Conservation (phyloP, 2,888 invertebrate genomes). For the Aethes cnicana region DNA sequence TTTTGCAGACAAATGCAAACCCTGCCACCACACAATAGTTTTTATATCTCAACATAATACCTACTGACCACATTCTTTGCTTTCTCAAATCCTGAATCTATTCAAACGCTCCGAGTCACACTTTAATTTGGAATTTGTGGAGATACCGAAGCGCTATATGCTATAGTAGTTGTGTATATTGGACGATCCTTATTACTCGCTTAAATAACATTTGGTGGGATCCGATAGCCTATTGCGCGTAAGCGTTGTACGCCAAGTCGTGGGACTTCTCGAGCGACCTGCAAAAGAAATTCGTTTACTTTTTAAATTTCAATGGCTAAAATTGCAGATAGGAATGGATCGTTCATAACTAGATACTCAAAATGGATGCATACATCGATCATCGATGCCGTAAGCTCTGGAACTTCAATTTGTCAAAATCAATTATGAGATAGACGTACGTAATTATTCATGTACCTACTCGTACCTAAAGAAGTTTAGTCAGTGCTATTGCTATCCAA, state of each 20-base stretch:
- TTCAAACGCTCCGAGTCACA: conserved; percentile 28
- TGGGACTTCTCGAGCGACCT: conserved; percentile 77
- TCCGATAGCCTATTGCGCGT: conserved; percentile 64
- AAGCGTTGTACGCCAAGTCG: conserved; percentile 84
- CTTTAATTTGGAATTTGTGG: conserved; percentile 21
- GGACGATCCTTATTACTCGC: conserved; percentile 40
- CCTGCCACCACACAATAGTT: background rate
- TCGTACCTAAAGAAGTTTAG: too few relatives aligned
- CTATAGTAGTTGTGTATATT: conserved; percentile 25
- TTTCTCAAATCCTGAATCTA: conserved; percentile 24
- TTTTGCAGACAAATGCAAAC: conserved; percentile 15
- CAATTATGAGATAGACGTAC: too few relatives aligned
- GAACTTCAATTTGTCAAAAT: too few relatives aligned
- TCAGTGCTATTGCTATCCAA: too few relatives aligned
- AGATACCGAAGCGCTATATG: conserved; percentile 17
- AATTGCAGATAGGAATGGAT: too few relatives aligned
- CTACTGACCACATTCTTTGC: conserved; percentile 15
- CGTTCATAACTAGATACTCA: too few relatives aligned
- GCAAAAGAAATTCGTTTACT: conserved; percentile 54
- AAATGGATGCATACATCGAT: too few relatives aligned
- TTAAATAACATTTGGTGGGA: conserved; percentile 52
- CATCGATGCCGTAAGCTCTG: too few relatives aligned
- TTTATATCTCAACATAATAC: background rate
- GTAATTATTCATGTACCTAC: too few relatives aligned
- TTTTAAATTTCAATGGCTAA: too few relatives aligned